Base-by-base conservation (phyloP, 2,888 invertebrate species). In the Saturnia pavonia region DNA sequence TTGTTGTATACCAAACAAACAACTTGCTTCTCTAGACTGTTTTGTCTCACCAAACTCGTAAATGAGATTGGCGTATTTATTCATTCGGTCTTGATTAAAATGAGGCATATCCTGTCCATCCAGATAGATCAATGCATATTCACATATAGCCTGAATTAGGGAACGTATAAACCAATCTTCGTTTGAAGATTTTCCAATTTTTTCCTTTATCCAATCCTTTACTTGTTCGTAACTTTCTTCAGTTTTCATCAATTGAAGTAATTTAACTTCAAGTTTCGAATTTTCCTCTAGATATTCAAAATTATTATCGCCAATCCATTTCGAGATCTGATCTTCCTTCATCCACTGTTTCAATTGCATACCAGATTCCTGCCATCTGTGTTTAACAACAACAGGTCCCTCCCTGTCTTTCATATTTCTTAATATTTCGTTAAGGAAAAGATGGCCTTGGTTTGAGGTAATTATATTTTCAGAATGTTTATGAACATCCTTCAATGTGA, bases 1-100 rank as follows among this genome's bases (percentile, higher is more conserved):
- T 73, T 96, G 95, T 87, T 98, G 98, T 80, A 98, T 95, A 70
- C 97, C 97, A 87, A 96, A 97, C 77, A 99, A 94, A 84, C 97
- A 97, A 88, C 97, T 97, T 72, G 97, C 93, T 91, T 98, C 97
- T 70, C 96, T 94, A 60, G 95, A 91, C 72, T 95, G 94, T 77
- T 95, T 94, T 72, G 95, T 95, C 82, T 96, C 97, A 45, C 97
- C 95, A 83, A 96, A 97, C 70, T 96, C 96, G 76, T 95, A 94
- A 74, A 97, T 94, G 69, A 97, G 91, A 65, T 92, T 94, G 16
- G 87, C 87, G 76, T 91, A 94, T 76, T 91, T 91, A 78, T 84
- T 87, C 89, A 94, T 91, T 51, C 92, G 88, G 69, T 92, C 90
- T 73, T 89, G 89, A 74, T 88, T 91, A 74, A 94, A 95, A 71